These are phyloP conservation scores for Xestia sexstrigata DNA, from an alignment of 2,888 invertebrate genomes.

Conservation along the genomic window DNA sequence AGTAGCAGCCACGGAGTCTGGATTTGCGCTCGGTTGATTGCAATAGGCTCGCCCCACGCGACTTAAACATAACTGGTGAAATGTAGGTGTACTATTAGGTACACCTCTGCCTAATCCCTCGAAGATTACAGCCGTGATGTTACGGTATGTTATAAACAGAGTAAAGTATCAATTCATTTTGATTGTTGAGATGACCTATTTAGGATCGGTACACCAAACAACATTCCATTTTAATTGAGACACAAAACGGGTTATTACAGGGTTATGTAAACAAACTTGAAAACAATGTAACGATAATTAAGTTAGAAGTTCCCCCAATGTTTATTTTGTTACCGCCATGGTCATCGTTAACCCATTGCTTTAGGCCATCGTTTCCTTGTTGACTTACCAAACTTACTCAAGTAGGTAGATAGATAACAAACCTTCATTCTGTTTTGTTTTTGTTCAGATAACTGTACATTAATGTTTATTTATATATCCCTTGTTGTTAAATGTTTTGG, in stretches of 20 bases:
- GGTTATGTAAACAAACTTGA: slow-evolving; percentile 49
- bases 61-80: too few relatives aligned
- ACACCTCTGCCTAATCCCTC: too few relatives aligned
- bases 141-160: not conserved
- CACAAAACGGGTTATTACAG: slow-evolving; percentile 42
- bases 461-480: slow-evolving; percentile 2
- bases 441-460: slow-evolving; percentile 1
- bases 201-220: not conserved
- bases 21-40: too few relatives aligned
- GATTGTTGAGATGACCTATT: slow-evolving; percentile 5
- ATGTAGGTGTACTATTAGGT: too few relatives aligned
- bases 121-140: too few relatives aligned
- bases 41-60: too few relatives aligned
- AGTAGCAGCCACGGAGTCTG: too few relatives aligned
- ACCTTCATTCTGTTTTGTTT: slow-evolving; percentile 30
- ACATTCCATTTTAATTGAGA: slow-evolving; percentile 42
- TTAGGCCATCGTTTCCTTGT: slow-evolving; percentile 36
- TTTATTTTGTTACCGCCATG: slow-evolving; percentile 51
- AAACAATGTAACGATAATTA: slow-evolving; percentile 51
- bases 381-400: slow-evolving; percentile 48
- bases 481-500: not conserved
- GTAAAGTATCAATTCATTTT: slow-evolving; percentile 6
- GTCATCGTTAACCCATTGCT: slow-evolving; percentile 56
- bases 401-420: slow-evolving; percentile 35
- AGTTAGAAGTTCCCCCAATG: slow-evolving; percentile 47